Evolutionary conservation across 2,797 vertebrate genomes (phyloP), one percentile per base, ranked within the genome.

Genomic region (Serranus cabrilla): DNA sequence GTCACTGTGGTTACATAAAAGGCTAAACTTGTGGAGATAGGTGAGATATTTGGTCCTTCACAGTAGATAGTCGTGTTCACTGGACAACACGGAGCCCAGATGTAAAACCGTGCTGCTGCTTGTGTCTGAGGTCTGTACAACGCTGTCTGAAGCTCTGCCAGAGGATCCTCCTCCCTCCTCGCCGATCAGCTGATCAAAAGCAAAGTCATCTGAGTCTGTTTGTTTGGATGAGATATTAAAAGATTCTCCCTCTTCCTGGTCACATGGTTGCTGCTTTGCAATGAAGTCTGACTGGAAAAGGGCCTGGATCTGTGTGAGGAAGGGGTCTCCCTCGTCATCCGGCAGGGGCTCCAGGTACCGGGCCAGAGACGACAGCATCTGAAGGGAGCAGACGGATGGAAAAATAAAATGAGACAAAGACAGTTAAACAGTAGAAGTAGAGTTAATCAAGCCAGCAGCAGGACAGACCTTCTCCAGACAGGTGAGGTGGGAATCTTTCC

Each of bases 291-390:
- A 95, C 56, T 95, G 90, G 85, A 99, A 99, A 56, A 98, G 91
- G 37, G 95, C 93, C 89, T 99, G 97, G 77, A 99, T 95, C 84
- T 96, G 96, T 55, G 91, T 93, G 87, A 99, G 93, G 90, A 98
- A 97, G 67, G 95, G 91, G 70, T 96, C 95, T 76, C 96, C 91
- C 78, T 96, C 95, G 52, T 93, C 92, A 61, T 96, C 96, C 52
- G 94, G 93, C 70, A 97, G 91, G 56, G 92, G 95, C 87, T 95
- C 94, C 87, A 99, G 84, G 86, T 96, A 96, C 87, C 94, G 96
- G 87, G 95, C 96, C 89, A 99, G 89, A 83, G 97, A 98, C 6
- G 95, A 95, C 94, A 99, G 90, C 91, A 99, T 97, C 98, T 99
- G 71, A 39, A 81, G 31, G 49, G 40, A 74, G 16, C 42, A 2